Evolutionary conservation across 2,113 vertebrate genomes (phyloP).

Genomic region (Sporophila hypoxantha): DNA sequence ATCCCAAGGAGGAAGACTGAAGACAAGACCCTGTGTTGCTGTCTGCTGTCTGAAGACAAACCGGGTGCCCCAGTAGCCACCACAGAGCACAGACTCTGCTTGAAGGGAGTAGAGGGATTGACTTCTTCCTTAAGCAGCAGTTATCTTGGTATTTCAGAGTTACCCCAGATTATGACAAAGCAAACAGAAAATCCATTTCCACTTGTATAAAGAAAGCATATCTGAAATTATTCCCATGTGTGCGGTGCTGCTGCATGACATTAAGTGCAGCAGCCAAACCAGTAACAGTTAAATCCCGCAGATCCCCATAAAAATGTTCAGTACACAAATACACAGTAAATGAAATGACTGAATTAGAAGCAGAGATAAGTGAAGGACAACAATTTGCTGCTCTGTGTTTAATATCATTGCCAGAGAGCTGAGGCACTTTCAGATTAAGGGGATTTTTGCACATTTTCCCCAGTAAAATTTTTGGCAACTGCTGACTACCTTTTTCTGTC

Average conservation of each 20-base stretch:
- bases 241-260: constrained; percentile 47
- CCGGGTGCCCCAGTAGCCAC: not conserved
- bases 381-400: not conserved
- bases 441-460: constrained; percentile 8
- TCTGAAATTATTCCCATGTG: constrained; percentile 58
- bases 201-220: not conserved
- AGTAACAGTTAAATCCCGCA: constrained; percentile 43
- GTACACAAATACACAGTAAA: constrained; percentile 35
- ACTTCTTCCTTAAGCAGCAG: not conserved
- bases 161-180: constrained; percentile 30
- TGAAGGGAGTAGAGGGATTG: not conserved
- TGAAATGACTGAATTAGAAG: constrained; percentile 43
- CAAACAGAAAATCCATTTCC: constrained; percentile 32
- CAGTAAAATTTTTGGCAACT: constrained; percentile 23
- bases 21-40: not conserved
- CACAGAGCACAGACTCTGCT: not conserved
- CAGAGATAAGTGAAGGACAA: constrained; percentile 46
- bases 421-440: constrained; percentile 39
- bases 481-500: not conserved
- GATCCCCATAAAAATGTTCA: constrained; percentile 48
- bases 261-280: constrained; percentile 38
- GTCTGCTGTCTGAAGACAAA: not conserved
- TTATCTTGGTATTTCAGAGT: not conserved
- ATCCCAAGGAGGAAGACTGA: not conserved
- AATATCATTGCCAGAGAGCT: not conserved